phyloP scores from a whole-genome alignment of 2,888 invertebrate species.

The Machimus rusticus region DNA sequence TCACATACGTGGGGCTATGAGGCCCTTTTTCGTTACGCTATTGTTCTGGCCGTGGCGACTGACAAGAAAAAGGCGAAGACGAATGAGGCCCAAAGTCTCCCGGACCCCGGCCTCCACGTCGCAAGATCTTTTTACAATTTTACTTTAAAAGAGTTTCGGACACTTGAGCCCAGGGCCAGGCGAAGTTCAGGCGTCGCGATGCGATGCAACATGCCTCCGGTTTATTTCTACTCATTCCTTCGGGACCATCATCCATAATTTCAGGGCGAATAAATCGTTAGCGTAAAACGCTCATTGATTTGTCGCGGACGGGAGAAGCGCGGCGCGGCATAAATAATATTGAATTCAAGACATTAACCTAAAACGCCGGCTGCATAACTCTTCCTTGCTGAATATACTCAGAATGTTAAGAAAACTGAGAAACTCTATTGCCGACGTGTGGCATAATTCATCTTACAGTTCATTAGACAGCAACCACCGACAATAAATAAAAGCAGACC shows the following conservation, averaged over 20 bases:
- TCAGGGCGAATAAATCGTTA: neutral
- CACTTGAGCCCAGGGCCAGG: neutral
- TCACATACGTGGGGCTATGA: slow-evolving; percentile 31
- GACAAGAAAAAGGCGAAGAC: neutral
- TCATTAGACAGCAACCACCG: slow-evolving; percentile 42
- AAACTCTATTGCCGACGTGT: slow-evolving; percentile 17
- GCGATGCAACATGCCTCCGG: neutral
- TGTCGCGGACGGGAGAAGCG: neutral
- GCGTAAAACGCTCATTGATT: neutral
- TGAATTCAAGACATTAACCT: slow-evolving; percentile 18
- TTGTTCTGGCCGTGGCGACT: slow-evolving; percentile 24
- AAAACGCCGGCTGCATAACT: neutral
- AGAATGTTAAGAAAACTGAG: neutral
- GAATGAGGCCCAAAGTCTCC: neutral
- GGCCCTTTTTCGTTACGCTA: slow-evolving; percentile 40
- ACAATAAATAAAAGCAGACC: slow-evolving; percentile 34
- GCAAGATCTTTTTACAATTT: neutral
- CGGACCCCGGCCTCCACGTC: neutral
- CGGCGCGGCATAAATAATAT: neutral
- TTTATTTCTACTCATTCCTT: neutral
- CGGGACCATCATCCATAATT: neutral
- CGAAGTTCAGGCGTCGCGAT: neutral
- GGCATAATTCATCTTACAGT: slow-evolving; percentile 43
- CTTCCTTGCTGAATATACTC: neutral
- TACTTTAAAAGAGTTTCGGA: slow-evolving; percentile 19